Percentiles rank a stretch among this genome's conserved stretches.
These are phyloP conservation scores for Drosophila rhopaloa DNA, from an alignment of 1,140 invertebrate genomes.

Conservation along the genomic window DNA sequence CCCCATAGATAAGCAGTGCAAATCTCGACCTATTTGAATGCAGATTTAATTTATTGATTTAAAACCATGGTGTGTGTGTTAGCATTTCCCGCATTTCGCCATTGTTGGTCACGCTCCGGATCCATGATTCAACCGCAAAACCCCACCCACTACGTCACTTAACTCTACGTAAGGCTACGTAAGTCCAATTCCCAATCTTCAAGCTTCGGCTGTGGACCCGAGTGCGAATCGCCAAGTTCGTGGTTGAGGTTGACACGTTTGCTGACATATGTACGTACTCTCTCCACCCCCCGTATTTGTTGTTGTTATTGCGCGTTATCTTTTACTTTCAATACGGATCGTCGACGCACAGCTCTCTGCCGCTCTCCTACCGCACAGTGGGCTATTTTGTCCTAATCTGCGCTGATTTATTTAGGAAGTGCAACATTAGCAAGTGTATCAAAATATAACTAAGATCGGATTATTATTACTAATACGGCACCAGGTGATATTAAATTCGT, in stretches of 20 bases:
- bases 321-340: constrained; percentile 78
- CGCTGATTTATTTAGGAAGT: background rate
- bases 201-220: constrained; percentile 27
- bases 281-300: constrained; percentile 14
- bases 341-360: constrained; percentile 15
- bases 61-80: constrained; percentile 16
- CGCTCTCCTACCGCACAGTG: constrained; percentile 18
- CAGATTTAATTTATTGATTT: constrained; percentile 61
- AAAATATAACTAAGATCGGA: no score
- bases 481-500: no score
- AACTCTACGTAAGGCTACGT: constrained; percentile 20
- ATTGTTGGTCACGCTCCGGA: constrained; percentile 56
- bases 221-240: constrained; percentile 51
- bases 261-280: constrained; percentile 40
- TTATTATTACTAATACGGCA: no score
- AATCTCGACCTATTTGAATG: constrained; percentile 2
- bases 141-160: constrained; percentile 45
- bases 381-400: background rate
- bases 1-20: constrained; percentile 10
- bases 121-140: constrained; percentile 44
- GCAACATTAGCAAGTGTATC: no score
- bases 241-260: constrained; percentile 59
- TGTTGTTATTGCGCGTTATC: constrained; percentile 74
- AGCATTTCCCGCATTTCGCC: constrained; percentile 28
- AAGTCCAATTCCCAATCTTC: constrained; percentile 19